Evolutionary conservation across 2,113 vertebrate species (phyloP).

Genomic region (Burhinus bistriatus): DNA sequence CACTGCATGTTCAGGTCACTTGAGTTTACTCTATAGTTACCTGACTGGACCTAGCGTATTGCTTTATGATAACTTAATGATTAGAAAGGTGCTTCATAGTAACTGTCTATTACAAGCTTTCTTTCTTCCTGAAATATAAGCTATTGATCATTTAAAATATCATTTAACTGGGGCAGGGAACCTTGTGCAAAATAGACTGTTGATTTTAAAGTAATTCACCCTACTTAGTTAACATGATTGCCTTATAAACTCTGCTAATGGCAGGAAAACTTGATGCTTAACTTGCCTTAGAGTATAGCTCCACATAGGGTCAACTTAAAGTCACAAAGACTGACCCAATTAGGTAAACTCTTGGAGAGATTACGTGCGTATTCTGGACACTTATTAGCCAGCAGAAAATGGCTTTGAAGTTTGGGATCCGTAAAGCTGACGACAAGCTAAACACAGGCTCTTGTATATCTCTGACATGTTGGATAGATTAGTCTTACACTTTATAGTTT

Average conservation of each 20-base stretch:
- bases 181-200: background rate
- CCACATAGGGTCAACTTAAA: background rate
- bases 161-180: background rate
- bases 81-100: background rate
- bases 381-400: conserved; percentile 22
- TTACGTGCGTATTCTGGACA: background rate
- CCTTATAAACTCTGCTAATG: background rate
- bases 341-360: conserved; percentile 5
- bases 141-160: background rate
- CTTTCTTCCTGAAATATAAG: background rate
- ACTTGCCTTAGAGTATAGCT: background rate
- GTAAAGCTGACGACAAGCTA: background rate
- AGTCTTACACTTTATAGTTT: background rate
- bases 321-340: background rate
- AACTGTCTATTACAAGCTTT: background rate
- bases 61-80: background rate
- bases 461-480: background rate
- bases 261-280: background rate
- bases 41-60: background rate
- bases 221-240: background rate
- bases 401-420: conserved; percentile 11
- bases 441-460: background rate
- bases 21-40: background rate
- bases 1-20: background rate
- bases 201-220: background rate